Percentiles rank a stretch among this genome's conserved stretches.
phyloP scores from a whole-genome alignment of 2,113 vertebrate genomes.

The Oophaga pumilio region DNA sequence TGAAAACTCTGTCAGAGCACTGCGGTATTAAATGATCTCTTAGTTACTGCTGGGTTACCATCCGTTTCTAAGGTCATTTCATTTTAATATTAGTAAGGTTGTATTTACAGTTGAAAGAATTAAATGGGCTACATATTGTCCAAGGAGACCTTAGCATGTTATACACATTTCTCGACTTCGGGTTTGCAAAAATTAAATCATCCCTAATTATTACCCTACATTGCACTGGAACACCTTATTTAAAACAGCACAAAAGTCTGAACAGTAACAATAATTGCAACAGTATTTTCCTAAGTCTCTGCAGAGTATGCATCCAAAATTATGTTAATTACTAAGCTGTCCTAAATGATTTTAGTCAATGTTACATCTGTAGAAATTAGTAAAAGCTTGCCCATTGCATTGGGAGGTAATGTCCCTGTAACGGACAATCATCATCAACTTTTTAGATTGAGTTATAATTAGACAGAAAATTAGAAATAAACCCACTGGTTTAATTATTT shows the following conservation, averaged over 20 bases:
- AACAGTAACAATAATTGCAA: not conserved
- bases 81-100: too few species aligned
- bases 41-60: too few species aligned
- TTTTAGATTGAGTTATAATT: constrained; percentile 62
- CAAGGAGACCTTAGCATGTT: too few species aligned
- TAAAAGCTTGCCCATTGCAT: constrained; percentile 8
- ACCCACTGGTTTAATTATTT: constrained; percentile 65
- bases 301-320: not conserved
- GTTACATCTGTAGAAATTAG: constrained; percentile 13
- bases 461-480: constrained; percentile 65
- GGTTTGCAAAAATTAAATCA: too few species aligned
- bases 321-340: not conserved
- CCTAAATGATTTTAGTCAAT: constrained; percentile 22
- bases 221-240: not conserved
- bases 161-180: too few species aligned
- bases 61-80: too few species aligned
- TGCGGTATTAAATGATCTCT: too few species aligned
- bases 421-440: constrained; percentile 59
- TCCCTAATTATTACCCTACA: not conserved
- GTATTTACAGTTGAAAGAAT: too few species aligned
- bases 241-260: not conserved
- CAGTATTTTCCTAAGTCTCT: not conserved
- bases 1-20: too few species aligned
- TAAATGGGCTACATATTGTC: too few species aligned
- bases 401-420: constrained; percentile 9